Percentiles rank a stretch among this genome's conserved stretches.
Evolutionary conservation across 2,113 vertebrate species (phyloP).

Genomic region (Perca fluviatilis): DNA sequence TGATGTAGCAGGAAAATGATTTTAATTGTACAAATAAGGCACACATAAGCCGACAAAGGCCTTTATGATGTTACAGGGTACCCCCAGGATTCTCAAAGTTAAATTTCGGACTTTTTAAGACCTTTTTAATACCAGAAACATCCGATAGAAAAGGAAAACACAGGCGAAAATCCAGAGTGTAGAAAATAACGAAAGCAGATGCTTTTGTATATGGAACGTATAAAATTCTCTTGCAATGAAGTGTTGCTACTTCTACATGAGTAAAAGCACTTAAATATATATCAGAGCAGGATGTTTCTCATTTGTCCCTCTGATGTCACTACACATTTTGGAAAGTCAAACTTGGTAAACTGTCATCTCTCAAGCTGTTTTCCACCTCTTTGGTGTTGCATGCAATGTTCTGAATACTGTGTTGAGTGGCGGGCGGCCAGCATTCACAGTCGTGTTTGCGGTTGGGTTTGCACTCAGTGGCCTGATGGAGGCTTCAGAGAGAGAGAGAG

Average conservation of each 20-base stretch:
- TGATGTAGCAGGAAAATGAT: no score
- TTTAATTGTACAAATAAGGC: no score
- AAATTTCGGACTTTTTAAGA: no score
- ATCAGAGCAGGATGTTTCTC: conserved; percentile 11
- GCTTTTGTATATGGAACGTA: no score
- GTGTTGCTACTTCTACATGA: background rate
- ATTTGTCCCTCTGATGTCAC: conserved; percentile 41
- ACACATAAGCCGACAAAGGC: no score
- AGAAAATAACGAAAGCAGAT: no score
- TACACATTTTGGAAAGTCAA: conserved; percentile 25
- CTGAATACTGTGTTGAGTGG: conserved; percentile 11
- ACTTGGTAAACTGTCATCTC: conserved; percentile 32
- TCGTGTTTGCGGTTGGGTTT: conserved; percentile 24
- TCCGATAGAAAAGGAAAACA: no score
- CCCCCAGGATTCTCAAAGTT: no score
- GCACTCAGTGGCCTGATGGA: conserved; percentile 25
- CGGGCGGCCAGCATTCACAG: conserved; percentile 29
- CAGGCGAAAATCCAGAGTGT: no score
- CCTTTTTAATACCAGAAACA: background rate
- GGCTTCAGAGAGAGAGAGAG: background rate
- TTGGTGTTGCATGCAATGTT: background rate
- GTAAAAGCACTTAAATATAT: background rate
- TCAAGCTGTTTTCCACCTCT: conserved; percentile 15
- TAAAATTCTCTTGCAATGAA: background rate
- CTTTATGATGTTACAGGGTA: no score